Conservation (phyloP, 1,140 invertebrate species). For the Homarus americanus region DNA sequence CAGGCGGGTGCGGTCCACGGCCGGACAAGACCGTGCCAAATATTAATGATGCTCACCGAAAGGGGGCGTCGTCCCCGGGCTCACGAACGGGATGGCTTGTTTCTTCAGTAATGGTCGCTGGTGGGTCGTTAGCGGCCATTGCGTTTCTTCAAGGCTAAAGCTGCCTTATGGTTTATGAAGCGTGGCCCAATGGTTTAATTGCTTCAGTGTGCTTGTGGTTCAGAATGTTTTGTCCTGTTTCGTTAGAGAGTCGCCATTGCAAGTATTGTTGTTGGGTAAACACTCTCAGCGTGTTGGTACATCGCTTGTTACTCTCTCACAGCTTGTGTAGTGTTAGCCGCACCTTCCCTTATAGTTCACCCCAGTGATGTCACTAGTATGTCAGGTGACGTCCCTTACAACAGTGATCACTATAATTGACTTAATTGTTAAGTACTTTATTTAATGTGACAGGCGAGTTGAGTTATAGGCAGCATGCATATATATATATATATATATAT, state of each 20-base stretch:
- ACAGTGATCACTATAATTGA: too few species aligned
- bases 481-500: slow-evolving; percentile 17
- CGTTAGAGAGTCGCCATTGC: background rate
- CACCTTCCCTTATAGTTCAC: too few species aligned
- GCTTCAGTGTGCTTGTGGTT: background rate
- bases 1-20: background rate
- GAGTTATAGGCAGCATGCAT: background rate
- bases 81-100: slow-evolving; percentile 27
- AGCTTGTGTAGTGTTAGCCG: too few species aligned
- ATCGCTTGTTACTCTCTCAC: too few species aligned
- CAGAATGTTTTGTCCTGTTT: background rate
- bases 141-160: background rate
- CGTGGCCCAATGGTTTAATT: slow-evolving; percentile 8
- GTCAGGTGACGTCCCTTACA: too few species aligned
- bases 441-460: too few species aligned
- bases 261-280: background rate
- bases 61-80: background rate
- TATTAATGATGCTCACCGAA: slow-evolving; percentile 22
- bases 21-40: slow-evolving; percentile 9
- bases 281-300: too few species aligned
- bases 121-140: slow-evolving; percentile 6
- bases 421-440: too few species aligned
- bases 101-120: slow-evolving; percentile 8
- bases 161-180: slow-evolving; percentile 9
- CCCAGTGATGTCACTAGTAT: too few species aligned